Evolutionary conservation across 1,140 invertebrate genomes (phyloP), one percentile per base, ranked within the genome.

Genomic region (Zaprionus capensis): DNA sequence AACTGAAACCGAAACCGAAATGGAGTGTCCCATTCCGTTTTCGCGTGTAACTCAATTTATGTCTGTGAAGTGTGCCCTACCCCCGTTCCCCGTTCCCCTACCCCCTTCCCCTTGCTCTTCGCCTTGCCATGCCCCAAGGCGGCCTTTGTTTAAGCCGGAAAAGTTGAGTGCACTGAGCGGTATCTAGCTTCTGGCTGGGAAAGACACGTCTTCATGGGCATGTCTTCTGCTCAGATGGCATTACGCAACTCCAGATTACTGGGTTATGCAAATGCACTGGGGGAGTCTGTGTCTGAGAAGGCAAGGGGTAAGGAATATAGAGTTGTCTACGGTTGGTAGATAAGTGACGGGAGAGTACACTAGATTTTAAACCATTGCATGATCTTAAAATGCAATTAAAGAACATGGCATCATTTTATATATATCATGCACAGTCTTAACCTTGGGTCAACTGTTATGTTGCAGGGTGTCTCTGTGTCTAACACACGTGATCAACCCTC

Each of bases 11-110:
- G 64, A 78, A 77, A 81, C 53, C 36, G 56, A 80, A 71, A 71
- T 68, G 69, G 73, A 75, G 53, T 46, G 41, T 78, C 66, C 77
- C 77, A 79, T 78, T 78, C 76, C 46, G 44, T 51, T 58, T 67
- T 58, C 64, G 56, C 65, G 70, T 86, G 72, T 86, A 82, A 82
- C 80, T 86, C 67, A 74, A 80, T 86, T 86, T 82, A 80, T 75
- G 66, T 26, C 69, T 79, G 51, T 62, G 46, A 65, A 73, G 66
- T 66, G 38, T 71, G 68, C 59, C 51, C 51, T 26, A 22, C 49
- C 41, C n/a, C 22, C 1, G 22, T 22, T 20, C 22, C 22, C 41
- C 38, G 4, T 17, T 17, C n/a, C 41, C 20, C 14, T 44, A 12
- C 24, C 14, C 31, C 31, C 7, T 34, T 11, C 9, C 9, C 9